phyloP scores from a whole-genome alignment of 1,140 invertebrate species.

The Pararge aegeria region DNA sequence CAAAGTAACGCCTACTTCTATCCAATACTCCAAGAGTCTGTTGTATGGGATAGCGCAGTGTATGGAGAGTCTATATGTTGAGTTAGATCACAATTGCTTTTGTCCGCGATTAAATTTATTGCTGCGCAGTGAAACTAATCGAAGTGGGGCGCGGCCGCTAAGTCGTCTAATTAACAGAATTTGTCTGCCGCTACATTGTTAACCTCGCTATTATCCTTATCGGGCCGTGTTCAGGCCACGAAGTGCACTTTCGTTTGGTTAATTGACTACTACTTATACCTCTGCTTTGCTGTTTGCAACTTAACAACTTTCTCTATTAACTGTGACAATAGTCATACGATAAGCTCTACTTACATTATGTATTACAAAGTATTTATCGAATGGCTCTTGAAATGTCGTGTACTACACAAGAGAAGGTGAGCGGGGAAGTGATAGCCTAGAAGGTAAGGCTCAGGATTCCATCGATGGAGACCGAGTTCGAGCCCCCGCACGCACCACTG shows the following conservation, averaged over 20 bases:
- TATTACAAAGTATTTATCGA: no score
- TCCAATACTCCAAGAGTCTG: no score
- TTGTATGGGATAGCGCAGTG: no score
- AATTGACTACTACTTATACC: neutral
- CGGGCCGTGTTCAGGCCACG: slow-evolving; percentile 33
- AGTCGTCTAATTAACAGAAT: slow-evolving; percentile 42
- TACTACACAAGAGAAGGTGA: no score
- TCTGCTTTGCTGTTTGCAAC: neutral
- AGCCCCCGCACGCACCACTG: no score
- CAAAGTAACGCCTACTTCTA: no score
- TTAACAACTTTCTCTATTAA: slow-evolving; percentile 3
- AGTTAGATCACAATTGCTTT: slow-evolving; percentile 17
- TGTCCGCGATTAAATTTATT: slow-evolving; percentile 31
- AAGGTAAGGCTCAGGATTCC: no score
- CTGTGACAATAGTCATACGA: neutral
- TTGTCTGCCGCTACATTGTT: slow-evolving; percentile 39
- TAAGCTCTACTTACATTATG: neutral
- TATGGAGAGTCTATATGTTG: no score
- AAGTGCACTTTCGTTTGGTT: slow-evolving; percentile 14
- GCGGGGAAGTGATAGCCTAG: no score
- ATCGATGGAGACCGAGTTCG: no score
- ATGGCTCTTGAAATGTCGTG: no score
- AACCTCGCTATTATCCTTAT: slow-evolving; percentile 38
- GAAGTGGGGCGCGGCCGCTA: slow-evolving; percentile 35
- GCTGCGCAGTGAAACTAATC: slow-evolving; percentile 29